Conservation (phyloP, 30 jellyfish, hydroid and myxozoan species). For the Chironex yamaguchii region DNA sequence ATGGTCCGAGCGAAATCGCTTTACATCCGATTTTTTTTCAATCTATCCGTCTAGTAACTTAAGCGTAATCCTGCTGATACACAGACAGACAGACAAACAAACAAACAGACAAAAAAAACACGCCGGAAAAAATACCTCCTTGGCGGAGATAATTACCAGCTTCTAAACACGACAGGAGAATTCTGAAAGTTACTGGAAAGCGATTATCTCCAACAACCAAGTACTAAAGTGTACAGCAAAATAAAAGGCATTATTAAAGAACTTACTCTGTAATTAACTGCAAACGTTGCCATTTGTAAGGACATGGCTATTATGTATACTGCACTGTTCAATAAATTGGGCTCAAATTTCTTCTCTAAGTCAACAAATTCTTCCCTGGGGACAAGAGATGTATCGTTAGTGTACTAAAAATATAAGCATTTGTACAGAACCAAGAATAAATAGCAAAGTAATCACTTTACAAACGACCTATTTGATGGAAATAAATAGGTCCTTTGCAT, state of each 20-base stretch:
- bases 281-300: conserved; percentile 92
- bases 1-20: no score
- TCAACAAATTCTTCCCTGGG: conserved; percentile 68
- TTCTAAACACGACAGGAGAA: neutral
- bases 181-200: neutral
- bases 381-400: neutral
- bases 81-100: neutral
- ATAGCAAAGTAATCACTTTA: neutral
- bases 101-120: neutral
- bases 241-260: no score
- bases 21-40: no score
- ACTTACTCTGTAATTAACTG: conserved; percentile 93
- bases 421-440: no score
- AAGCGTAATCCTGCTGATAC: neutral
- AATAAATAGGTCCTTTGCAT: no score
- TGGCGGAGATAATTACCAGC: no score
- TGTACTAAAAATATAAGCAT: neutral
- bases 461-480: no score
- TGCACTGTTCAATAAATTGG: conserved; percentile 87
- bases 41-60: no score
- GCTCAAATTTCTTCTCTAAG: conserved; percentile 95
- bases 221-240: neutral
- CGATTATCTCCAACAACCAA: neutral
- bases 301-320: conserved; percentile 92
- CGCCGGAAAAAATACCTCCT: no score